phyloP scores from a whole-genome alignment of 2,797 vertebrate genomes.

The Dicrostonyx torquatus region DNA sequence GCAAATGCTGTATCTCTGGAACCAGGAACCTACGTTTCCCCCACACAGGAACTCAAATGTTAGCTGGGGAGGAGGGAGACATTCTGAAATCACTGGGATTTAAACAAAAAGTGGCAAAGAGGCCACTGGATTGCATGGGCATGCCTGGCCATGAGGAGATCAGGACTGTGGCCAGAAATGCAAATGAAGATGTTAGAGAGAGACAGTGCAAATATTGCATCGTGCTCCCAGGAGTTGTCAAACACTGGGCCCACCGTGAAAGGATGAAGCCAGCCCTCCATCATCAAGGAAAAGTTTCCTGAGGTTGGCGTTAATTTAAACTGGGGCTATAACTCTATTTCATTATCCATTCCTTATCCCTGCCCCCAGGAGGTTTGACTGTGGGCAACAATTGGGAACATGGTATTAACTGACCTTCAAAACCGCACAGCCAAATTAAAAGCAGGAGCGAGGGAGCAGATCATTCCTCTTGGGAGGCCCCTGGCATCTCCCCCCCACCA shows the following conservation, averaged over 20 bases:
- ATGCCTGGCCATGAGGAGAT: no score
- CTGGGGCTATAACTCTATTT: not conserved
- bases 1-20: accelerated
- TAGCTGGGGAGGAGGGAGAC: not conserved
- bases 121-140: not conserved
- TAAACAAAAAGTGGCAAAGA: not conserved
- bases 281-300: not conserved
- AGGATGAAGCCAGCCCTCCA: not conserved
- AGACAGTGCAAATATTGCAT: not conserved
- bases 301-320: not conserved
- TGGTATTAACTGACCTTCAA: not conserved
- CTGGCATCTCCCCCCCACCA: not conserved
- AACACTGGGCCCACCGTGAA: not conserved
- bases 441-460: not conserved
- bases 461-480: not conserved
- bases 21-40: not conserved
- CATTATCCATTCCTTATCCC: not conserved
- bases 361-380: not conserved
- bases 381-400: not conserved
- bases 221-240: not conserved
- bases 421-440: not conserved
- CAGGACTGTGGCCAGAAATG: not conserved
- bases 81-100: not conserved
- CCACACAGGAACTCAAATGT: not conserved
- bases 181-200: not conserved